phyloP scores from a whole-genome alignment of 2,888 invertebrate genomes.

The Tetramorium bicarinatum region DNA sequence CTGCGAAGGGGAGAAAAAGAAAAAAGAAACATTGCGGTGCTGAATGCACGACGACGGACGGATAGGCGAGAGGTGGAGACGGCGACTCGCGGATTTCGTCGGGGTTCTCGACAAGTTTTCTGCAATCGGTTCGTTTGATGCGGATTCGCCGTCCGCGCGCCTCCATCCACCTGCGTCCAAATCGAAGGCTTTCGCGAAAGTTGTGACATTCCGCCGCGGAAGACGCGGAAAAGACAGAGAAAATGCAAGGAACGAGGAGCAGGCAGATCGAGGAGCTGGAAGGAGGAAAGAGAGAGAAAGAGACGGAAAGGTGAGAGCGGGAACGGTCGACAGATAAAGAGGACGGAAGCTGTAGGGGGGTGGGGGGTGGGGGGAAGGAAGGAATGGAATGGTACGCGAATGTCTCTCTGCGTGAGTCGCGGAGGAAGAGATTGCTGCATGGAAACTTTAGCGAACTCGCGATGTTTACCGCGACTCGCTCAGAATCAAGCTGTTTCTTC shows the following conservation, averaged over 20 bases:
- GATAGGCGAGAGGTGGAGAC: slow-evolving; percentile 3
- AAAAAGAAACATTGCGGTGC: slow-evolving; percentile 30
- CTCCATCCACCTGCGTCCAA: slow-evolving; percentile 68
- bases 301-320: slow-evolving; percentile 48
- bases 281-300: slow-evolving; percentile 30
- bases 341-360: no score
- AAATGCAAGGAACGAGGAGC: slow-evolving; percentile 49
- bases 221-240: slow-evolving; percentile 51
- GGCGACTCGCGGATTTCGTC: slow-evolving; percentile 61
- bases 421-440: slow-evolving; percentile 56
- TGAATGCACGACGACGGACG: slow-evolving; percentile 27
- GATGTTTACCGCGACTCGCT: slow-evolving; percentile 79
- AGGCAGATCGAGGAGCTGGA: slow-evolving; percentile 8
- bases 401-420: slow-evolving; percentile 62
- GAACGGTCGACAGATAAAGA: neutral
- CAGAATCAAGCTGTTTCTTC: slow-evolving; percentile 68
- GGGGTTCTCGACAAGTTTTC: slow-evolving; percentile 76
- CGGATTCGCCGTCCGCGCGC: slow-evolving; percentile 75
- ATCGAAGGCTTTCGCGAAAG: slow-evolving; percentile 76
- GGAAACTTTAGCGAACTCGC: slow-evolving; percentile 75
- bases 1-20: neutral
- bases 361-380: no score
- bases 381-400: slow-evolving; percentile 42
- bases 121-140: slow-evolving; percentile 81
- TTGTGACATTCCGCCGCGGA: slow-evolving; percentile 73